Evolutionary conservation across 2,113 vertebrate genomes (phyloP).

Genomic region (Microcebus griseorufus): DNA sequence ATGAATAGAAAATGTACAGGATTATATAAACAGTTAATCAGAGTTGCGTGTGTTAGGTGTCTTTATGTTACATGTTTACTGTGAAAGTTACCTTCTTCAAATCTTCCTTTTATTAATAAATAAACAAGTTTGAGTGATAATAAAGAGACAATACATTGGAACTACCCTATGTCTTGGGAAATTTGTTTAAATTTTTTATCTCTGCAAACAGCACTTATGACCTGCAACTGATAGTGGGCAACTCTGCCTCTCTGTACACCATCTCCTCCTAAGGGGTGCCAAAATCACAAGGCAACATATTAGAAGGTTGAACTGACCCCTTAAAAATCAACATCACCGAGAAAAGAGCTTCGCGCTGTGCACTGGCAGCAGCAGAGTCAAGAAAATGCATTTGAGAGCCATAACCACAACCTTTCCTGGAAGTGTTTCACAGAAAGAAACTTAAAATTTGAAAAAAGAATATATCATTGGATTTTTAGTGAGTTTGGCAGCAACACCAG

Average conservation of each 20-base stretch:
- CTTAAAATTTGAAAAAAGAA: neutral
- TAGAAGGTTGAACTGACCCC: constrained; percentile 33
- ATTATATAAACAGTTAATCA: constrained; percentile 41
- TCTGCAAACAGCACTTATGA: constrained; percentile 52
- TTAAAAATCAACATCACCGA: neutral
- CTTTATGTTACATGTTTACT: constrained; percentile 41
- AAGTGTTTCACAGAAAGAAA: constrained; percentile 17
- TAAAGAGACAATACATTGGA: constrained; percentile 11
- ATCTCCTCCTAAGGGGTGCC: neutral
- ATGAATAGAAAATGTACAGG: constrained; percentile 15
- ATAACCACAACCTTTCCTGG: neutral
- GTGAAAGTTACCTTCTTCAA: constrained; percentile 11
- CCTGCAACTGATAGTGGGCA: neutral
- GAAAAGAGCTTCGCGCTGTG: neutral
- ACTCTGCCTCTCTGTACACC: neutral
- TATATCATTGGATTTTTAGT: neutral
- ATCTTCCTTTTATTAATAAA: constrained; percentile 12
- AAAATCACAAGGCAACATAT: constrained; percentile 23
- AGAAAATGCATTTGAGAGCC: neutral
- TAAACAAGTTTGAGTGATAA: constrained; percentile 6
- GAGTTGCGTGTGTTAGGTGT: neutral
- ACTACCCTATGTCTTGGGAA: neutral
- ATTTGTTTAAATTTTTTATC: constrained; percentile 47
- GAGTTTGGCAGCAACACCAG: neutral
- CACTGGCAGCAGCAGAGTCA: neutral